Evolutionary conservation across 1,140 invertebrate genomes (phyloP), one percentile per base, ranked within the genome.

Genomic region (Bombus polaris): DNA sequence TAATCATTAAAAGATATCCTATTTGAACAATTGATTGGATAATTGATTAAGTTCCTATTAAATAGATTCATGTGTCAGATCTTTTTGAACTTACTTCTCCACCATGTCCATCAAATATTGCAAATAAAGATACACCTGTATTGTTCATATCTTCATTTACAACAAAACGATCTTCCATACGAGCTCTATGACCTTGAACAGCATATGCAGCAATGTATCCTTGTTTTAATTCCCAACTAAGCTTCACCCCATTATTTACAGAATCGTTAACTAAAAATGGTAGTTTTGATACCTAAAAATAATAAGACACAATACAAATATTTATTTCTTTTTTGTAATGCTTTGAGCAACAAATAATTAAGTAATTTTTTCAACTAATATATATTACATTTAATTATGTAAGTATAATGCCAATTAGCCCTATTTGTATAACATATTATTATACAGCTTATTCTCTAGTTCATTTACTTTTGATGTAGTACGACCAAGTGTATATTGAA

Each of bases 21-120:
- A 57, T 68, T 76, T 53, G 47, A 22, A 53, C 47, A 53, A 53
- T 22, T 53, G 47, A 42, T 32, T 53, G 12, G 6, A 53, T 8
- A 59, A 66, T 53, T 39, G 4, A 47, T 70, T 35, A 79, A 79
- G 1, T 53, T 32, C n/a, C 2, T 85, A n/a, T 13, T 3, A 78
- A 57, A 3, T 57, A 75, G 65, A 59, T n/a, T 57, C 81, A 72
- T 83, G 66, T 47, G 71, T 35, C 53, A 32, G n/a, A 78, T 53
- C 53, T 73, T 47, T 75, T 39, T 70, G 4, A 81, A 86, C 90
- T 93, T 95, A 97, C 97, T 95, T 99, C 98, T 75, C 98, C 98
- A 79, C 98, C 98, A 95, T 99, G 98, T 1, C 98, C 98, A 96
- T 99, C 98, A 95, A 99, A 99, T 80, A 99, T 97, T 65, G 98